Conservation (phyloP, 2,113 vertebrate genomes). For the Toxotes chatareus region DNA sequence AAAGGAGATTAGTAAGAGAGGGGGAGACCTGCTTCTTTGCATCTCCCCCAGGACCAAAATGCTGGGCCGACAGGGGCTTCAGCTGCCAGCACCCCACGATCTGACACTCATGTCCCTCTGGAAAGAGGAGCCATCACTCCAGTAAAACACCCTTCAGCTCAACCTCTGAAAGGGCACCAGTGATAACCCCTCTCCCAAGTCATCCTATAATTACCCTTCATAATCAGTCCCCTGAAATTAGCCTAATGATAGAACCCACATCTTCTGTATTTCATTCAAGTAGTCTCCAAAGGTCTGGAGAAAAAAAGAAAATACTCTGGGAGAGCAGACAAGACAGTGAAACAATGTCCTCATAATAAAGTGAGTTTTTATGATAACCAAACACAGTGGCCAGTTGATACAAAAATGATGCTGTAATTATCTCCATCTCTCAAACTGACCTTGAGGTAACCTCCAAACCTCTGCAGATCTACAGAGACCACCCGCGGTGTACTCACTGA, state of each 20-base stretch:
- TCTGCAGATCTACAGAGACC: constrained; percentile 36
- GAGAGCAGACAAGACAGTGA: constrained; percentile 11
- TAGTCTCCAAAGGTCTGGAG: constrained; percentile 42
- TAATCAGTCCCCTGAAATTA: constrained; percentile 65
- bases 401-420: constrained; percentile 38
- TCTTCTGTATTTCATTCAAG: constrained; percentile 47
- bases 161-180: constrained; percentile 58
- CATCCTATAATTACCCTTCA: constrained; percentile 62
- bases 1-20: constrained; percentile 58
- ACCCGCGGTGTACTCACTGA: constrained; percentile 9
- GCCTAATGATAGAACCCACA: constrained; percentile 48
- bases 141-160: constrained; percentile 64
- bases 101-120: constrained; percentile 38
- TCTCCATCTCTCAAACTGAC: constrained; percentile 35
- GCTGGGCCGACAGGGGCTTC: constrained; percentile 34
- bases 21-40: constrained; percentile 30
- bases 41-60: constrained; percentile 36
- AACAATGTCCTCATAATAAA: constrained; percentile 15
- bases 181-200: constrained; percentile 62
- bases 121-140: constrained; percentile 54
- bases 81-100: constrained; percentile 36
- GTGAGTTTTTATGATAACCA: constrained; percentile 25
- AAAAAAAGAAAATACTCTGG: neutral
- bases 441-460: constrained; percentile 64
- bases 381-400: neutral